Percentiles rank a stretch among this genome's conserved stretches.
These are phyloP conservation scores for Tapera naevia DNA, from an alignment of 2,797 vertebrate species.

Conservation along the genomic window DNA sequence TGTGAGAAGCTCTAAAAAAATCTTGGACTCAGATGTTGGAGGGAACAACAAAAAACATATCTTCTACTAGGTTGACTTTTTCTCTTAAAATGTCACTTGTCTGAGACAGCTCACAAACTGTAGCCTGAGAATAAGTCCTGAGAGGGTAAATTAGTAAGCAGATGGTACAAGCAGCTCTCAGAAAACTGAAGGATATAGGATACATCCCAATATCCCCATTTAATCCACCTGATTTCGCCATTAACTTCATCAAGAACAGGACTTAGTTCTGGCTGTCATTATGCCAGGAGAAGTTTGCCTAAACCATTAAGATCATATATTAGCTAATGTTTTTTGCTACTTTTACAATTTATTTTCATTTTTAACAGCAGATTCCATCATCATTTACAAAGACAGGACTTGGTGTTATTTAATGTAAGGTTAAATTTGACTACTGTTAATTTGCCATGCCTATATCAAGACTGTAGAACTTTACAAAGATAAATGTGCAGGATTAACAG, in stretches of 20 bases:
- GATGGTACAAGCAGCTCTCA: not conserved
- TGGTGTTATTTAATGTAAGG: not conserved
- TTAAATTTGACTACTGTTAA: not conserved
- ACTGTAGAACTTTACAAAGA: not conserved
- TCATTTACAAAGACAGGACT: not conserved
- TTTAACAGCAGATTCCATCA: not conserved
- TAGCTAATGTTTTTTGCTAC: not conserved
- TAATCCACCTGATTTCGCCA: not conserved
- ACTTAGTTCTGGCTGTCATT: not conserved
- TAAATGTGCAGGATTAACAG: not conserved
- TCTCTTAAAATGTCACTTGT: not conserved
- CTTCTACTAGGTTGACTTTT: not conserved
- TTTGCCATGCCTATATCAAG: not conserved
- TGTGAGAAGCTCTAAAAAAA: not conserved
- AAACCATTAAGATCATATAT: not conserved
- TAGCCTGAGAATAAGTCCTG: not conserved
- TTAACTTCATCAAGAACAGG: not conserved
- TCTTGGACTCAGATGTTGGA: not conserved
- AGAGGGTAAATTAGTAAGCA: conserved; percentile 8
- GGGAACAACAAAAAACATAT: not conserved
- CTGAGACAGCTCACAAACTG: not conserved
- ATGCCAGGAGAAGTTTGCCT: not conserved
- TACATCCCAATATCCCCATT: not conserved
- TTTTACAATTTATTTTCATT: not conserved
- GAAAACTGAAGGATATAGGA: not conserved